phyloP scores from a whole-genome alignment of 2,797 vertebrate species.

The Graptemys geographica region DNA sequence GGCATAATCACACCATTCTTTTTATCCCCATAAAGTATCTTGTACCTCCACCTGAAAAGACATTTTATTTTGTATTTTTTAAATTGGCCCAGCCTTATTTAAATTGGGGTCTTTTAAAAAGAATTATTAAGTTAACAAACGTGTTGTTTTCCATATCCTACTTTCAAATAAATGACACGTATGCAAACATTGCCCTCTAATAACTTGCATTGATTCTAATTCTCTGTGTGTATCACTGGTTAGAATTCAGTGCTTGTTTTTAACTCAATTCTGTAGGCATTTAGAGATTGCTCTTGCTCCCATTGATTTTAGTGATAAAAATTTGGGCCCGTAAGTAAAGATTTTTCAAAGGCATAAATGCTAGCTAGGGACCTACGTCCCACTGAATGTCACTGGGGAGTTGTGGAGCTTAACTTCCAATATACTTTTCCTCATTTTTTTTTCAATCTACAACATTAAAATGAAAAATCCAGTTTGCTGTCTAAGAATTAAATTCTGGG shows the following conservation, averaged over 20 bases:
- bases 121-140: not conserved
- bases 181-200: not conserved
- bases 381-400: not conserved
- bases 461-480: not conserved
- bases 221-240: not conserved
- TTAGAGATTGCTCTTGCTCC: not conserved
- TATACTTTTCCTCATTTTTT: not conserved
- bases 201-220: not conserved
- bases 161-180: not conserved
- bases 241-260: not conserved
- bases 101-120: not conserved
- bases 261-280: not conserved
- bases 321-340: not conserved
- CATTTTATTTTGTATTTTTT: not conserved
- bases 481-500: not conserved
- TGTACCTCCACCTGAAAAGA: not conserved
- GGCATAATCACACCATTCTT: not conserved
- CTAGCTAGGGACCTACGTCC: not conserved
- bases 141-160: not conserved
- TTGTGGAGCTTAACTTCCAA: not conserved
- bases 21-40: not conserved
- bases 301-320: not conserved
- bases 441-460: not conserved
- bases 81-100: not conserved
- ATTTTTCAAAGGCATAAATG: not conserved